Percentiles rank a stretch among this genome's conserved stretches.
These are phyloP conservation scores for Acromyrmex charruanus DNA, from an alignment of 1,140 invertebrate species.

Conservation along the genomic window DNA sequence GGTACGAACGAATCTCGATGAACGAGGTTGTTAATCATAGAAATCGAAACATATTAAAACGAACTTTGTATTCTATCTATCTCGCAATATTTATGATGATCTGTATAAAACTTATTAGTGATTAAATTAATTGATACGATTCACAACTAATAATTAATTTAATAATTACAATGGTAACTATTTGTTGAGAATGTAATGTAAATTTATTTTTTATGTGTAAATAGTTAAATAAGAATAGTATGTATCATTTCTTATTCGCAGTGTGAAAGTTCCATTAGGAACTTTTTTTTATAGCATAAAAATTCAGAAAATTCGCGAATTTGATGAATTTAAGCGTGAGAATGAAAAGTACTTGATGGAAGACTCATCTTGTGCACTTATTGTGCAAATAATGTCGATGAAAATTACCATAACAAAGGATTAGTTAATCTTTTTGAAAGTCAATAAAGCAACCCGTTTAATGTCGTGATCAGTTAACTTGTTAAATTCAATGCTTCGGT, in stretches of 20 bases:
- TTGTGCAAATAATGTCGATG: neutral
- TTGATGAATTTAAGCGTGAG: neutral
- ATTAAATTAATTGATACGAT: neutral
- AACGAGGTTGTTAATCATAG: neutral
- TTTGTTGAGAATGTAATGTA: neutral
- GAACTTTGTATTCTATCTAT: neutral
- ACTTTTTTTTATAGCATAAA: neutral
- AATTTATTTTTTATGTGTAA: conserved; percentile 4
- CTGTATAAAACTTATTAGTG: neutral
- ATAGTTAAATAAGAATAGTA: neutral
- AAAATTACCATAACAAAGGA: conserved; percentile 20
- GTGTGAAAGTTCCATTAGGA: neutral
- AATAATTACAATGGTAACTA: neutral
- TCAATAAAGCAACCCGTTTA: neutral
- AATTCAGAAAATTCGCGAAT: neutral
- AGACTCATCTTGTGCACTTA: neutral
- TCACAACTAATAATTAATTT: neutral
- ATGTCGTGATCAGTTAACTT: neutral
- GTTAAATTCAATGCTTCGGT: conserved; percentile 17
- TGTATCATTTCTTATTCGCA: neutral
- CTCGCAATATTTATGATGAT: neutral
- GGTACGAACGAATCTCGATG: neutral
- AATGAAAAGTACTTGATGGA: neutral
- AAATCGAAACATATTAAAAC: conserved; percentile 1
- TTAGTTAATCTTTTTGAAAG: conserved; percentile 18